Evolutionary conservation across 2,113 vertebrate species (phyloP), one percentile per base, ranked within the genome.

Genomic region (Philantomba maxwellii): DNA sequence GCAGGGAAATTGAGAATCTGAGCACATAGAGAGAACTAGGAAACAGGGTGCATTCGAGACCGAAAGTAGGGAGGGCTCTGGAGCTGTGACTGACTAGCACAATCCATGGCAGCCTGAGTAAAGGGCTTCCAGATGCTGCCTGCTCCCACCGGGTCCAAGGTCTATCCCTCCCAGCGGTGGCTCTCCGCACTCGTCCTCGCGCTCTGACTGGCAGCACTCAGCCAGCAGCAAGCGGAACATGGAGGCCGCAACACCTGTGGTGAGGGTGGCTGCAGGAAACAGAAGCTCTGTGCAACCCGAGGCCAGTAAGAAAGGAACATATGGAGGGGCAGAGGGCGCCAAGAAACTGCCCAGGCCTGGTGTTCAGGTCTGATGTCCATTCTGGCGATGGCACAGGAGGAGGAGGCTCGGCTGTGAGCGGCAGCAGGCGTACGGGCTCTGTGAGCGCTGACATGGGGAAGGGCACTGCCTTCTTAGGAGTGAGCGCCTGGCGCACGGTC

Each of bases 251-350:
- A 33, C 60, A 96, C 83, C 45, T 94, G 94, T 4, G 7, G 43
- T 0, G 15, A 82, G 86, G 36, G 49, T 6, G 30, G 62, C 21
- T 16, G 80, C 78, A 91, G 58, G 80, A 96, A 97, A 96, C 93
- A 94, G 86, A 96, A 89, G 78, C 93, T 66, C 95, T 95, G 47
- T 92, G 96, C 90, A 96, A 95, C 90, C 43, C 43, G 95, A 97
- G 23, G 60, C 97, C 51, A 57, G 57, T 92, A 58, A 81, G 75
- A 78, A 10, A 94, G 39, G 36, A 87, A 84, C 60, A 28, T 8
- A 87, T 88, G 66, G 58, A 92, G 92, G 30, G 53, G 21, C 78
- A 64, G 86, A 93, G 53, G 75, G 81, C 75, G 82, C 58, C 70
- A 91, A 85, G 86, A 85, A 93, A 91, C 73, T 51, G 87, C 89